Conservation (phyloP, 2,113 vertebrate genomes). For the Salvelinus sp. region DNA sequence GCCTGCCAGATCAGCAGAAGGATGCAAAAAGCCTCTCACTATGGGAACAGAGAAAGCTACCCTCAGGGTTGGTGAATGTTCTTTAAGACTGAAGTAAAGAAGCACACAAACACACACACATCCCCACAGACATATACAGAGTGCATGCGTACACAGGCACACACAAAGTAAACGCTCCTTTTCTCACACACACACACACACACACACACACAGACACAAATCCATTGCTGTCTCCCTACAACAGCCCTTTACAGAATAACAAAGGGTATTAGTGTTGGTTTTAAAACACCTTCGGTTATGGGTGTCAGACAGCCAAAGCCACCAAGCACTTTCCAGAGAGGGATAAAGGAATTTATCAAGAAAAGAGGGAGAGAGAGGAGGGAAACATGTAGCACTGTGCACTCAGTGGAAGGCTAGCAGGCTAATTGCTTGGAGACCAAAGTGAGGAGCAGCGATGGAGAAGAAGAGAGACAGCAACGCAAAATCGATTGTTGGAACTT, state of each 20-base stretch:
- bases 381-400: slow-evolving; percentile 38
- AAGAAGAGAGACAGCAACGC: slow-evolving; percentile 34
- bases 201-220: slow-evolving; percentile 25
- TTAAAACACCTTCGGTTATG: slow-evolving; percentile 63
- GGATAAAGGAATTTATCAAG: slow-evolving; percentile 58
- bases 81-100: slow-evolving; percentile 15
- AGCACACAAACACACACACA: slow-evolving; percentile 29
- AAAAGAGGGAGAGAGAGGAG: slow-evolving; percentile 54
- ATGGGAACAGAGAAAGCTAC: no score
- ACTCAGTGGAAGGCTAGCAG: slow-evolving; percentile 56
- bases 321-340: slow-evolving; percentile 36
- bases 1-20: slow-evolving; percentile 11
- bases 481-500: slow-evolving; percentile 53
- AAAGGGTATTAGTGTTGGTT: slow-evolving; percentile 64
- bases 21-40: no score
- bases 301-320: slow-evolving; percentile 55
- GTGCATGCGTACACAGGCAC: neutral
- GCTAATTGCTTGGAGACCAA: slow-evolving; percentile 70
- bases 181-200: slow-evolving; percentile 2
- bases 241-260: slow-evolving; percentile 63
- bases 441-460: slow-evolving; percentile 47
- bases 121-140: slow-evolving; percentile 48
- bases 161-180: no score
- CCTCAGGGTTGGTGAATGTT: no score
- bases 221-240: slow-evolving; percentile 55